Conservation (phyloP, 2,888 invertebrate species). For the Gnatocerus cornutus region DNA sequence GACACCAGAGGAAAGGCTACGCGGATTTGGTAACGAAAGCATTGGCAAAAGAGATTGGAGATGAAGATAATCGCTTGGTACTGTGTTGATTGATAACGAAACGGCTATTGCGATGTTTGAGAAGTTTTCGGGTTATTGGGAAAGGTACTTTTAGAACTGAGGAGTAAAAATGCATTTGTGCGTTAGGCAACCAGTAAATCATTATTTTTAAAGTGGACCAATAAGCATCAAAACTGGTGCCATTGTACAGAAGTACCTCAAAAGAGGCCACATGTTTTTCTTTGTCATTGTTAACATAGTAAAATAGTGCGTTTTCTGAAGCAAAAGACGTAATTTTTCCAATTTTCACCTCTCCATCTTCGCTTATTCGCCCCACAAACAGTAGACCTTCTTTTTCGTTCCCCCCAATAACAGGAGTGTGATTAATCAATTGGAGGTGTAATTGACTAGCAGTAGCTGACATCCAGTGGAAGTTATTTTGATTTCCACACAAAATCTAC, state of each 20-base stretch:
- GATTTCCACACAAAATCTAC: slow-evolving; percentile 25
- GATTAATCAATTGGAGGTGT: slow-evolving; percentile 11
- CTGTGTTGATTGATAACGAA: slow-evolving; percentile 63
- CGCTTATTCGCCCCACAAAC: slow-evolving; percentile 23
- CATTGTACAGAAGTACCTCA: slow-evolving; percentile 23
- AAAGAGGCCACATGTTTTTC: slow-evolving; percentile 5
- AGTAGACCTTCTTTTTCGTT: slow-evolving; percentile 32
- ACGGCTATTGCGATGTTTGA: slow-evolving; percentile 65
- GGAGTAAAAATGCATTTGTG: neutral
- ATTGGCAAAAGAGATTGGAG: slow-evolving; percentile 64
- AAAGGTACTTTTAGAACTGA: neutral
- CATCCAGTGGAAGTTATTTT: slow-evolving; percentile 26
- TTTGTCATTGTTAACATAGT: neutral
- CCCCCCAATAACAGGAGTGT: slow-evolving; percentile 27
- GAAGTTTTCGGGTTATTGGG: slow-evolving; percentile 56
- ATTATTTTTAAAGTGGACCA: no score
- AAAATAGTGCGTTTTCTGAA: neutral
- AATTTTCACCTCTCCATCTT: slow-evolving; percentile 14
- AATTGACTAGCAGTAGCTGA: neutral
- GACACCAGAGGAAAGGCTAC: slow-evolving; percentile 66
- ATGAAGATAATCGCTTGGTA: slow-evolving; percentile 63
- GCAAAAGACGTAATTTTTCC: slow-evolving; percentile 24
- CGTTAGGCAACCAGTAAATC: no score
- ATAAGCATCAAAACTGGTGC: slow-evolving; percentile 7
- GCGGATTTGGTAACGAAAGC: slow-evolving; percentile 64